phyloP scores from a whole-genome alignment of 1,140 invertebrate species.

The Sarcophaga peregrina region DNA sequence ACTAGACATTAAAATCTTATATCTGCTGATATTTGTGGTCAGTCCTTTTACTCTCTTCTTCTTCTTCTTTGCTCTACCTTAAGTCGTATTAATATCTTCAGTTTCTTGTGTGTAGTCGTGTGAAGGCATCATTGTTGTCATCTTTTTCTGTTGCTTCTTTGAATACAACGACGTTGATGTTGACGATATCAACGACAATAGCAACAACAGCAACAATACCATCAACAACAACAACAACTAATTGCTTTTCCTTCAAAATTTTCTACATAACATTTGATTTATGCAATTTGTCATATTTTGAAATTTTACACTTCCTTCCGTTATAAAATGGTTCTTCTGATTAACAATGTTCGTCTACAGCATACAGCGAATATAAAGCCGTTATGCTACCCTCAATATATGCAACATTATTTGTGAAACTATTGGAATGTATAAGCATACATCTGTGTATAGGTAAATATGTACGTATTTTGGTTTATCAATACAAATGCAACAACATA shows the following conservation, averaged over 20 bases:
- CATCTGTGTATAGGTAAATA: too few relatives aligned
- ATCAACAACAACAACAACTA: conserved; percentile 14
- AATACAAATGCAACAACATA: too few relatives aligned
- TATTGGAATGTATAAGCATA: too few relatives aligned
- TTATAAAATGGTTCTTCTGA: neutral
- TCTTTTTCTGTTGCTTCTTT: too few relatives aligned
- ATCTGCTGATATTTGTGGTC: conserved; percentile 2
- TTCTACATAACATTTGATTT: conserved; percentile 20
- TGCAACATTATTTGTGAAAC: too few relatives aligned
- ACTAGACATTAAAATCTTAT: conserved; percentile 17
- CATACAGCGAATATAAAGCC: too few relatives aligned
- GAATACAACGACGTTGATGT: neutral
- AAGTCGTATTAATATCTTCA: neutral
- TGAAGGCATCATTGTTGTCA: neutral
- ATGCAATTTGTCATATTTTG: conserved; percentile 22
- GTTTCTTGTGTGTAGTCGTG: neutral
- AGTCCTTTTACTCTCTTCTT: neutral
- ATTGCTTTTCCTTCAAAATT: conserved; percentile 25
- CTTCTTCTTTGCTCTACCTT: neutral
- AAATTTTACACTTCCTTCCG: conserved; percentile 24
- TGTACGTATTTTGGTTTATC: too few relatives aligned
- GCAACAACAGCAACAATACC: too few relatives aligned
- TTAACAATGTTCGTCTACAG: neutral
- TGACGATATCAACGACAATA: too few relatives aligned
- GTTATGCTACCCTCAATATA: too few relatives aligned